Percentiles rank a stretch among this genome's conserved stretches.
These are phyloP conservation scores for Coleophora flavipennella DNA, from an alignment of 2,888 invertebrate species.

Conservation along the genomic window DNA sequence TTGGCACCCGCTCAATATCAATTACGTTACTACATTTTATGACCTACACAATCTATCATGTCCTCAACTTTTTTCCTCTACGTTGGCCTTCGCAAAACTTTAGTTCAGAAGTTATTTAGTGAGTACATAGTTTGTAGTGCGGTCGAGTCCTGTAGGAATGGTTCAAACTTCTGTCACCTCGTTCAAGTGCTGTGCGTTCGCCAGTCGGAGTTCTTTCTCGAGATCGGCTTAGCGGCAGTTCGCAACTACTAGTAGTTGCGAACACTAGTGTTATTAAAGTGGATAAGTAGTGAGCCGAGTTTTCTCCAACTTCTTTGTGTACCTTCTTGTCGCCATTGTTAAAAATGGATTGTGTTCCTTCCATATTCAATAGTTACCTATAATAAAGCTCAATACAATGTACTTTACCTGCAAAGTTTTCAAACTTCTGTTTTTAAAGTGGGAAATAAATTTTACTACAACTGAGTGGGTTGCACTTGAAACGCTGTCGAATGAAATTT, in stretches of 20 bases:
- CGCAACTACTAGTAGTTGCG: conserved; percentile 47
- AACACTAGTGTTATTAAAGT: conserved; percentile 57
- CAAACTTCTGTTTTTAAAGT: conserved; percentile 8
- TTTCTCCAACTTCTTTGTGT: conserved; percentile 39
- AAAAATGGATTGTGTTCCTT: conserved; percentile 35
- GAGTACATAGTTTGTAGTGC: conserved; percentile 25
- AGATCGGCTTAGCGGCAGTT: conserved; percentile 62
- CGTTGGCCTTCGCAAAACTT: too few species aligned
- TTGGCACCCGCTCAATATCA: too few species aligned
- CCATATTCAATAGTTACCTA: conserved; percentile 32
- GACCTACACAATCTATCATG: too few species aligned
- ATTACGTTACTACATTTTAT: too few species aligned
- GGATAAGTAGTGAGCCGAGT: conserved; percentile 24
- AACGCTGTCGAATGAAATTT: conserved; percentile 37
- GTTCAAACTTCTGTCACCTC: conserved; percentile 48
- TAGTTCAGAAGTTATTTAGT: too few species aligned
- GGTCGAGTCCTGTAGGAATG: conserved; percentile 30
- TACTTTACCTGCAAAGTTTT: not conserved
- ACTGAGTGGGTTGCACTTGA: conserved; percentile 23
- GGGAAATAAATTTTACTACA: conserved; percentile 1
- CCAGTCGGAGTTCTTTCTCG: conserved; percentile 49
- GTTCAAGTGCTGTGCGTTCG: conserved; percentile 46
- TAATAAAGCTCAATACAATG: conserved; percentile 4
- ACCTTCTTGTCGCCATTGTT: conserved; percentile 37
- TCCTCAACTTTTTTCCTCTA: too few species aligned